Percentiles rank a stretch among this genome's conserved stretches.
Evolutionary conservation across 2,113 vertebrate species (phyloP).

Genomic region (Penelope pileata): DNA sequence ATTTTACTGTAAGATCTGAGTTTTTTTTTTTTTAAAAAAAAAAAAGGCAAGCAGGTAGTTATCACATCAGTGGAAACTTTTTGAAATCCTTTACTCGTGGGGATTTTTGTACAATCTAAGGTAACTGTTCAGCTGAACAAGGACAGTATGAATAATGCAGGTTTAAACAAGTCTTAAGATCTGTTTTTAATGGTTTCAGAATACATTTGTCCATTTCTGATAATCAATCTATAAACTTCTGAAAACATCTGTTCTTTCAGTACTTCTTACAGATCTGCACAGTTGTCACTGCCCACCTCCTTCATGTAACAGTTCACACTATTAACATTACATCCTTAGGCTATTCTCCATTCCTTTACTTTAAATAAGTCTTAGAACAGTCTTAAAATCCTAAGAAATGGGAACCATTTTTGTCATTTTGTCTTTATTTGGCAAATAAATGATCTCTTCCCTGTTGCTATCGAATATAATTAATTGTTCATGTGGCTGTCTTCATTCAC

Average conservation of each 20-base stretch:
- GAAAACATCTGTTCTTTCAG: background rate
- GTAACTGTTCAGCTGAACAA: background rate
- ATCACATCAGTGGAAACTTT: background rate
- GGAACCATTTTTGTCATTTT: background rate
- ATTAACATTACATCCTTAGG: background rate
- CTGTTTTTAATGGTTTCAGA: background rate
- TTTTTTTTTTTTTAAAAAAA: no score
- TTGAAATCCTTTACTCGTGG: background rate
- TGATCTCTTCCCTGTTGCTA: background rate
- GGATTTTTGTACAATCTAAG: background rate
- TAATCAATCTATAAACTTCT: background rate
- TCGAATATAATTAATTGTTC: background rate
- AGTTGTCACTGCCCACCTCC: background rate
- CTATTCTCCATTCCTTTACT: background rate
- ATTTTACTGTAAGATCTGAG: background rate
- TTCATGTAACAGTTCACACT: background rate
- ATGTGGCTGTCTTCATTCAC: background rate
- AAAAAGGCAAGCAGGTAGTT: no score
- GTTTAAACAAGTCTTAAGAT: background rate
- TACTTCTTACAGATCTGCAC: background rate
- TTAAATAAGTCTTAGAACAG: background rate
- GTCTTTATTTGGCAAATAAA: background rate
- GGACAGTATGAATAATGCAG: background rate
- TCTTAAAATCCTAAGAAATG: background rate
- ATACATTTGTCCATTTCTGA: background rate